Percentiles rank a stretch among this genome's conserved stretches.
phyloP scores from a whole-genome alignment of 2,888 invertebrate species.

The Gnatocerus cornutus region DNA sequence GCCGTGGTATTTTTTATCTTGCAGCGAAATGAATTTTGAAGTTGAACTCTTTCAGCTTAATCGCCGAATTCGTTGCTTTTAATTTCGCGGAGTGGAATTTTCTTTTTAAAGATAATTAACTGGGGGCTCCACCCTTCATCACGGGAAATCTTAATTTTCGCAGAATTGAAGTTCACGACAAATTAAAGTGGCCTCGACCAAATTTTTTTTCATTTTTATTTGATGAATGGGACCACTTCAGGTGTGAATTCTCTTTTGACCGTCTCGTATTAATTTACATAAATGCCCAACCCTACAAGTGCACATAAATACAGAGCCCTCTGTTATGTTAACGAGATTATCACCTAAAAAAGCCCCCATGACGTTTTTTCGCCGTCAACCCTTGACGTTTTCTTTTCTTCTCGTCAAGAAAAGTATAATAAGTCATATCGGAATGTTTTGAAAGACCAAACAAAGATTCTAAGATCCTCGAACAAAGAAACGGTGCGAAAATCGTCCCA shows the following conservation, averaged over 20 bases:
- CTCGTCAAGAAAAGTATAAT: slow-evolving; percentile 1
- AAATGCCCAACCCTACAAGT: not conserved
- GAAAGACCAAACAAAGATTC: slow-evolving; percentile 28
- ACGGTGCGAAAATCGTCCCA: slow-evolving; percentile 39
- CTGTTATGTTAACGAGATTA: not conserved
- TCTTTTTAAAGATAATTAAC: slow-evolving; percentile 17
- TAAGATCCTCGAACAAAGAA: slow-evolving; percentile 43
- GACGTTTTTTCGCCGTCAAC: not conserved
- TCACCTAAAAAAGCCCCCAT: not conserved
- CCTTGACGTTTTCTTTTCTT: not conserved
- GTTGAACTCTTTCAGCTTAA: slow-evolving; percentile 6
- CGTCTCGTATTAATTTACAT: not conserved
- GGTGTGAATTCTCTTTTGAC: too few species aligned
- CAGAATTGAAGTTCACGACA: not conserved
- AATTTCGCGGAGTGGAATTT: slow-evolving; percentile 14
- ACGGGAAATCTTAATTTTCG: slow-evolving; percentile 23
- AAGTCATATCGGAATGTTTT: slow-evolving; percentile 29
- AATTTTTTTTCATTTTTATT: too few species aligned
- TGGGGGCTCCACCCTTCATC: slow-evolving; percentile 20
- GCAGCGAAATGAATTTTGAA: slow-evolving; percentile 14
- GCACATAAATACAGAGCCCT: not conserved
- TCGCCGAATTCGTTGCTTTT: slow-evolving; percentile 10
- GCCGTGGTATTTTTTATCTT: slow-evolving; percentile 9
- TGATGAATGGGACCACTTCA: too few species aligned
- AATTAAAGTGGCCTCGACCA: too few species aligned